A percentile compares a stretch with the other conserved stretches of the same genome.
phyloP scores from a whole-genome alignment of 2,797 vertebrate genomes.

The Danionella dracula region DNA sequence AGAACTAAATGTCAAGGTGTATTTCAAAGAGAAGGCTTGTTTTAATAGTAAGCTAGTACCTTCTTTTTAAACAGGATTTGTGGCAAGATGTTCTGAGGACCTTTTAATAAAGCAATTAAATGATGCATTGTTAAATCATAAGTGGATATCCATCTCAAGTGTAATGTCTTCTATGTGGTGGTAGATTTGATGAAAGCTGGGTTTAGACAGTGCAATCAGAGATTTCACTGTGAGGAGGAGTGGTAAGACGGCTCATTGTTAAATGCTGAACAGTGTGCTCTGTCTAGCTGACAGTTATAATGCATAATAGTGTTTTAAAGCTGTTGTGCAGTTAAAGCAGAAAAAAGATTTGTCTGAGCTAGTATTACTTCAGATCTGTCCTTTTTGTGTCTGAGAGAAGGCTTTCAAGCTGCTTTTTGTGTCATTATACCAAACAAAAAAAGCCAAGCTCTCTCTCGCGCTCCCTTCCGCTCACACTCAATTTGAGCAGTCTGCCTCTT shows the following conservation, averaged over 20 bases:
- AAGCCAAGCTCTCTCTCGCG: conserved; percentile 24
- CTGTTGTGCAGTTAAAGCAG: conserved; percentile 49
- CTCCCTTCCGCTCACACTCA: conserved; percentile 12
- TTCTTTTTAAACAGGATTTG: conserved; percentile 35
- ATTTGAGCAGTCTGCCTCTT: conserved; percentile 38
- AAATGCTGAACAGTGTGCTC: conserved; percentile 57
- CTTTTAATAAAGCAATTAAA: conserved; percentile 64
- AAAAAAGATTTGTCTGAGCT: conserved; percentile 62
- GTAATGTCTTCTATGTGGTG: conserved; percentile 59
- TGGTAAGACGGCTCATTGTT: conserved; percentile 57
- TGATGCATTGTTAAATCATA: conserved; percentile 65
- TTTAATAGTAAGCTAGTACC: conserved; percentile 23
- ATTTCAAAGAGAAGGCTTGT: conserved; percentile 1
- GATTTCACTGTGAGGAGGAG: conserved; percentile 56
- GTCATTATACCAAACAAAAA: conserved; percentile 51
- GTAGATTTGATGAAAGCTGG: conserved; percentile 58
- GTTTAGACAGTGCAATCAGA: conserved; percentile 68
- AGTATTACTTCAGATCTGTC: conserved; percentile 52
- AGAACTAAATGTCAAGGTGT: neutral
- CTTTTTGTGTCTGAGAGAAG: conserved; percentile 52
- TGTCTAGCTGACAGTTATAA: conserved; percentile 69
- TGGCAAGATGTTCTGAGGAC: conserved; percentile 48
- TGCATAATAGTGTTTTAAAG: conserved; percentile 75
- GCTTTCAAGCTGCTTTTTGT: conserved; percentile 57
- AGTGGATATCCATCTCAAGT: conserved; percentile 60